A percentile compares a stretch with the other conserved stretches of the same genome.
Evolutionary conservation across 2,797 vertebrate genomes (phyloP).

Genomic region (Aldrovandia affinis): DNA sequence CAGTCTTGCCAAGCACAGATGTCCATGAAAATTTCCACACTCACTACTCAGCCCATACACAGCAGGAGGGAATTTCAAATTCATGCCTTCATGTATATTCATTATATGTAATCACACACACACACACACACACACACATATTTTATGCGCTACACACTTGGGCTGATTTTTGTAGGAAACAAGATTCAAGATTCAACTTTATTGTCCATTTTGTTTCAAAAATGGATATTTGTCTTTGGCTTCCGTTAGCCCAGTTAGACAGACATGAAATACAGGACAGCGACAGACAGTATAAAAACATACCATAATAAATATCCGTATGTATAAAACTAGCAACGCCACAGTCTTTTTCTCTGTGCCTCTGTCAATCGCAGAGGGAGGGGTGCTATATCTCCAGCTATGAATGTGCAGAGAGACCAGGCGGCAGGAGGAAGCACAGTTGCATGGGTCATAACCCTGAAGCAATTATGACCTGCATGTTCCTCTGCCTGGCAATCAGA

Average conservation of each 20-base stretch:
- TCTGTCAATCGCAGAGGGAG: conserved; percentile 20
- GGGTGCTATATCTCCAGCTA: conserved; percentile 24
- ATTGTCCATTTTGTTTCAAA: no score
- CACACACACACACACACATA: not conserved
- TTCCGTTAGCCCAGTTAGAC: no score
- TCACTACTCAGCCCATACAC: not conserved
- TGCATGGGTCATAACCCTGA: conserved; percentile 29
- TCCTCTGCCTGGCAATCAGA: conserved; percentile 29
- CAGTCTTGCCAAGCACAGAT: not conserved
- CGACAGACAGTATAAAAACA: no score
- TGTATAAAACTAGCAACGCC: no score
- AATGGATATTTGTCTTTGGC: no score
- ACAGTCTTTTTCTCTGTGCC: no score
- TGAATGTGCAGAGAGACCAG: conserved; percentile 31
- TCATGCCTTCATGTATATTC: no score
- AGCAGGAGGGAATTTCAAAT: not conserved
- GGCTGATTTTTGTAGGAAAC: not conserved
- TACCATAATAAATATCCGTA: no score
- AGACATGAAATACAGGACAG: no score
- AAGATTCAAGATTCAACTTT: no score
- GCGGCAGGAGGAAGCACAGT: conserved; percentile 24
- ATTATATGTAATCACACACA: not conserved
- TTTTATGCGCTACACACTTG: not conserved
- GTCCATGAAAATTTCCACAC: conserved; percentile 6
- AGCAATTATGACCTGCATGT: conserved; percentile 30